Evolutionary conservation across 1,140 invertebrate genomes (phyloP).

Genomic region (Leptinotarsa texana): DNA sequence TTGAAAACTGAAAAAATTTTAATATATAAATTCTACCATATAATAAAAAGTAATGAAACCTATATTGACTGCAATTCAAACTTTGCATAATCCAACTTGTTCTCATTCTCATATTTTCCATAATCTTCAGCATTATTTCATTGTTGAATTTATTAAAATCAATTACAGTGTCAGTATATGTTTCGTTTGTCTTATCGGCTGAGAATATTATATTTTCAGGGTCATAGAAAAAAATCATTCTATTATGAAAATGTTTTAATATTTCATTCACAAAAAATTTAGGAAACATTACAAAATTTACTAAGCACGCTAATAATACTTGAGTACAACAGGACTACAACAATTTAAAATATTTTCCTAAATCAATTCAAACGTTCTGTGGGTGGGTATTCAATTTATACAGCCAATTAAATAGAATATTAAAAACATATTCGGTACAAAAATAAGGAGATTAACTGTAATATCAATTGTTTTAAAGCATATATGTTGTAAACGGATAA

Average conservation of each 20-base stretch:
- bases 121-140: too few species aligned
- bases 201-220: too few species aligned
- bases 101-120: too few species aligned
- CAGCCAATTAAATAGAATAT: slow-evolving; percentile 7
- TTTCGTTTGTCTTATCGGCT: too few species aligned
- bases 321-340: background rate
- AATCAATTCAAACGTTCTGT: background rate
- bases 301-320: background rate
- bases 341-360: background rate
- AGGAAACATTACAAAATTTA: slow-evolving; percentile 20
- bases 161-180: too few species aligned
- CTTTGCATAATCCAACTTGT: too few species aligned
- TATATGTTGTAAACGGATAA: slow-evolving; percentile 1
- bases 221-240: background rate
- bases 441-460: slow-evolving; percentile 3
- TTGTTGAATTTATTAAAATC: too few species aligned
- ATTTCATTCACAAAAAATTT: slow-evolving; percentile 26
- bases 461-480: slow-evolving; percentile 21
- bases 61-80: too few species aligned
- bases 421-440: slow-evolving; percentile 3
- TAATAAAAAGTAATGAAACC: too few species aligned
- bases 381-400: background rate
- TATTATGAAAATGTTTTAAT: slow-evolving; percentile 24
- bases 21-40: too few species aligned
- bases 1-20: too few species aligned